Percentiles rank a stretch among this genome's conserved stretches.
Conservation (phyloP, 2,888 invertebrate genomes). For the Zhengitettix transpicula region DNA sequence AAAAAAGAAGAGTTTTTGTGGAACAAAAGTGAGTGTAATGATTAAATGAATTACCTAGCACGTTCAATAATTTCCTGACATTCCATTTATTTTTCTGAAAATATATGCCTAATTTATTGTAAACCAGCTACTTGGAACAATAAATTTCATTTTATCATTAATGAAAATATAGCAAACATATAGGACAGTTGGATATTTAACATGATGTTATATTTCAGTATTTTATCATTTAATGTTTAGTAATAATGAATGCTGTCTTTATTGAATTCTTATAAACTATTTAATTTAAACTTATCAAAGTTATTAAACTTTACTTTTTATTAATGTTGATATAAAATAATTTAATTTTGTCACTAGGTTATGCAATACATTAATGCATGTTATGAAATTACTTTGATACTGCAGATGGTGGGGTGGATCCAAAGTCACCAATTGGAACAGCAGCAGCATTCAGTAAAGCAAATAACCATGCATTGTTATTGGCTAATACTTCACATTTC, state of each 20-base stretch:
- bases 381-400: constrained; percentile 8
- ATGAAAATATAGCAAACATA: not conserved
- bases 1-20: constrained; percentile 69
- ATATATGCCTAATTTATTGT: too few species aligned
- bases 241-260: too few species aligned
- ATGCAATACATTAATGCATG: not conserved
- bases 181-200: too few species aligned
- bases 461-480: constrained; percentile 60
- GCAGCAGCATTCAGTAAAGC: constrained; percentile 85
- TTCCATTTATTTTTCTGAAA: not conserved
- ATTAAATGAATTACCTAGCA: too few species aligned
- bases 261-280: too few species aligned
- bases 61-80: not conserved
- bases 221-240: too few species aligned
- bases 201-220: too few species aligned
- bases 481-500: constrained; percentile 74
- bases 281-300: too few species aligned
- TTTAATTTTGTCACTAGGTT: too few species aligned
- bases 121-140: not conserved
- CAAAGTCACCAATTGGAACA: constrained; percentile 70
- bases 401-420: constrained; percentile 63
- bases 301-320: too few species aligned
- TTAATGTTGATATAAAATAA: too few species aligned
- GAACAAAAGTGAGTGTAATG: constrained; percentile 41
- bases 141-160: not conserved